Conservation (phyloP, 2,888 invertebrate genomes). For the Criorhina ranunculi region DNA sequence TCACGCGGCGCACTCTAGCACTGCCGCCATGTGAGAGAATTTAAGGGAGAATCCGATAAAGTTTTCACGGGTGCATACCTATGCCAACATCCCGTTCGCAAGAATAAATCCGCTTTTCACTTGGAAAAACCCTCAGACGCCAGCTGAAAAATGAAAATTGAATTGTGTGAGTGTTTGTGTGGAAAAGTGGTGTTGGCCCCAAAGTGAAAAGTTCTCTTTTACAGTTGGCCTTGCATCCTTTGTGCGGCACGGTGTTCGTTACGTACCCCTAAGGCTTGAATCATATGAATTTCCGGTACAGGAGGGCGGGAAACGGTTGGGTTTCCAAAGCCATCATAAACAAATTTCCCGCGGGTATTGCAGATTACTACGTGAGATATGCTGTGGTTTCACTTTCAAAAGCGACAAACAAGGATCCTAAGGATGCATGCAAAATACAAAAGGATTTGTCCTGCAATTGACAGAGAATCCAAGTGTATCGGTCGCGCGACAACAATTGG, state of each 20-base stretch:
- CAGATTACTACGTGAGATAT: conserved; percentile 10
- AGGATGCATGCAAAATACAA: conserved; percentile 10
- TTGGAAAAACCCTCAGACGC: conserved; percentile 56
- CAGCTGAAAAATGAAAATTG: conserved; percentile 67
- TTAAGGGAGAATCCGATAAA: conserved; percentile 39
- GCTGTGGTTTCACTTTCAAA: conserved; percentile 52
- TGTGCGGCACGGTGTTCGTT: conserved; percentile 44
- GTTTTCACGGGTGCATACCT: conserved; percentile 6
- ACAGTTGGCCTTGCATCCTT: conserved; percentile 35
- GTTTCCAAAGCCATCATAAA: conserved; percentile 54
- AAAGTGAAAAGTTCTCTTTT: conserved; percentile 39
- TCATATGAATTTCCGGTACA: conserved; percentile 40
- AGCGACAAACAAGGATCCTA: conserved; percentile 3
- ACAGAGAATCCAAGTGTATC: conserved; percentile 4
- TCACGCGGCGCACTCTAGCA: conserved; percentile 2
- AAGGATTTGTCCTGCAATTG: conserved; percentile 25
- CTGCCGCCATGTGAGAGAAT: conserved; percentile 21
- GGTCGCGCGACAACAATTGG: conserved; percentile 34
- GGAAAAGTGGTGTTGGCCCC: conserved; percentile 46
- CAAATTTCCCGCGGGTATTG: conserved; percentile 66
- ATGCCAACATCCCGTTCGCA: conserved; percentile 27
- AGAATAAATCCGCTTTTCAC: conserved; percentile 51
- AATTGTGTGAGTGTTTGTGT: conserved; percentile 54
- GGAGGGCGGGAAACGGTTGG: conserved; percentile 20
- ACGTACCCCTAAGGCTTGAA: conserved; percentile 54